Conservation (phyloP, 2,797 vertebrate genomes). For the Siniperca obscura region DNA sequence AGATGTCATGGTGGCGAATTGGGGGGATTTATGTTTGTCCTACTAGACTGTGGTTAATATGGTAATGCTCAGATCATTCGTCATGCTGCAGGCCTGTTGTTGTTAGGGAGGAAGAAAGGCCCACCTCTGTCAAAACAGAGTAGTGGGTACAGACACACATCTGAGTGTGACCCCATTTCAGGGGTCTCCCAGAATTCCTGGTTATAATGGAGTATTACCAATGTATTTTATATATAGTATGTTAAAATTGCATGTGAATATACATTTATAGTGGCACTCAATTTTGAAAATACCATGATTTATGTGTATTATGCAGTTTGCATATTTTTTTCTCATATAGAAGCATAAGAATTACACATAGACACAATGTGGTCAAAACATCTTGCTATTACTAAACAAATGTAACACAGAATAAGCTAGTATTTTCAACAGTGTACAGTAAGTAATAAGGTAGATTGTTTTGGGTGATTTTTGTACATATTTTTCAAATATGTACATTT, state of each 20-base stretch:
- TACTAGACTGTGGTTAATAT: slow-evolving; percentile 37
- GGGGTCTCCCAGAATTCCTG: not conserved
- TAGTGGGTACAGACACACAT: not conserved
- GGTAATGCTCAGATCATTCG: slow-evolving; percentile 30
- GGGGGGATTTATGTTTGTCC: slow-evolving; percentile 20
- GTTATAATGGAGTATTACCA: not conserved
- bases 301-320: slow-evolving; percentile 1
- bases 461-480: not conserved
- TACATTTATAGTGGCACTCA: not conserved
- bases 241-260: not conserved
- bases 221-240: not conserved
- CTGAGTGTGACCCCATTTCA: not conserved
- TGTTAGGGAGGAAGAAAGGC: slow-evolving; percentile 8
- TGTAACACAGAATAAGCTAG: not conserved
- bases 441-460: too few relatives aligned
- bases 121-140: slow-evolving; percentile 12
- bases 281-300: not conserved
- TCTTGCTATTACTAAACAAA: not conserved
- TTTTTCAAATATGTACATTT: not conserved
- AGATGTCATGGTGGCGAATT: slow-evolving; percentile 37
- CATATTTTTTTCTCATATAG: not conserved
- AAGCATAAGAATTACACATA: not conserved
- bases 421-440: not conserved
- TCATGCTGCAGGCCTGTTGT: slow-evolving; percentile 23
- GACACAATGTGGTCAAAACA: not conserved